These are phyloP conservation scores for Anoplius nigerrimus DNA, from an alignment of 2,888 invertebrate genomes.

Conservation along the genomic window DNA sequence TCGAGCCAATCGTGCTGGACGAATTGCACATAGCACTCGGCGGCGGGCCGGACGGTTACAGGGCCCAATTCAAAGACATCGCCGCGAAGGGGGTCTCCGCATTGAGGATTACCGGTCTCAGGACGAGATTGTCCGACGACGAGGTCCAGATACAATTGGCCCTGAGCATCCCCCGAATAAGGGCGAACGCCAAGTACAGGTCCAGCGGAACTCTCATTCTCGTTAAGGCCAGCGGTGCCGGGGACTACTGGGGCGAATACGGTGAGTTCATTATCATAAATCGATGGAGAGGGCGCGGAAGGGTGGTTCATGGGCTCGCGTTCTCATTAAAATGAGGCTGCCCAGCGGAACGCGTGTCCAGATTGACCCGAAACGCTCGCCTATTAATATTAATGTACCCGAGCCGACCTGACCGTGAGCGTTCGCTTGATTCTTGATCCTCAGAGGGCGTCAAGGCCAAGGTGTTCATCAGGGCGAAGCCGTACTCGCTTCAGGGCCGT, in stretches of 20 bases:
- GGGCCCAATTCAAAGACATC: slow-evolving; percentile 87
- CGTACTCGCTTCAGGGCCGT: slow-evolving; percentile 80
- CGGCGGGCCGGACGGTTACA: slow-evolving; percentile 88
- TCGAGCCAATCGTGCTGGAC: slow-evolving; percentile 89
- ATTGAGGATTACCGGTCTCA: slow-evolving; percentile 86
- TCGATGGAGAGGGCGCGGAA: no score
- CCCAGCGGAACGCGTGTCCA: no score
- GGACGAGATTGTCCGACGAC: slow-evolving; percentile 79
- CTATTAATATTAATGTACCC: no score
- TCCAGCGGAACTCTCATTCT: slow-evolving; percentile 88
- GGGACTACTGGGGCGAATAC: slow-evolving; percentile 93
- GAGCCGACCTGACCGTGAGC: no score
- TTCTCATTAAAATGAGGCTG: no score
- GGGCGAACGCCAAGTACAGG: slow-evolving; percentile 86
- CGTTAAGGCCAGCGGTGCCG: slow-evolving; percentile 89
- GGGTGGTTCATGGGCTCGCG: no score
- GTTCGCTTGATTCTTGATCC: slow-evolving; percentile 38
- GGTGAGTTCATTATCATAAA: slow-evolving; percentile 75
- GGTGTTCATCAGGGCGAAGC: slow-evolving; percentile 86
- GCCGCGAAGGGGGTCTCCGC: slow-evolving; percentile 89
- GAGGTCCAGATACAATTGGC: slow-evolving; percentile 89
- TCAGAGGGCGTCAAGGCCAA: slow-evolving; percentile 89
- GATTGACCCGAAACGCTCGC: no score
- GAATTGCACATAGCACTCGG: slow-evolving; percentile 88
- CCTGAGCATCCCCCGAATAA: slow-evolving; percentile 87